Conservation (phyloP, 2,797 vertebrate genomes). For the Garrulus glandarius region DNA sequence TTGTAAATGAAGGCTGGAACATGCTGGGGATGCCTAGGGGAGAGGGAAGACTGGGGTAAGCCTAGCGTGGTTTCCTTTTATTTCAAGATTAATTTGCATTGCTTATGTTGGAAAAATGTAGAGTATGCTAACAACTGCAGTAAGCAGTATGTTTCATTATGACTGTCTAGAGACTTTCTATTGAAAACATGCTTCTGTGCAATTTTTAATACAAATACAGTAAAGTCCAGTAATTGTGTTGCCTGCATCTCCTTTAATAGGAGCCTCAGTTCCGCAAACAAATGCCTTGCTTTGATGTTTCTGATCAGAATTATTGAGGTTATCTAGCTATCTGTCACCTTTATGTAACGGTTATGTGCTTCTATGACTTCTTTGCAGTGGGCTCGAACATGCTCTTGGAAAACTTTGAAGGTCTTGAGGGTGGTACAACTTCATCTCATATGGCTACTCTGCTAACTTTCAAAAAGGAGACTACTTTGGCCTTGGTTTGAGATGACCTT, state of each 20-base stretch:
- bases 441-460: not conserved
- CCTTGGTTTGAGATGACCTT: not conserved
- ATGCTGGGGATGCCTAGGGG: not conserved
- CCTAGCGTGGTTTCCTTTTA: not conserved
- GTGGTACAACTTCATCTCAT: not conserved
- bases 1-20: not conserved
- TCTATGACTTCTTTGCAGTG: not conserved
- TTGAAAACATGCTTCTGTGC: not conserved
- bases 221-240: not conserved
- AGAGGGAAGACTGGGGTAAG: not conserved
- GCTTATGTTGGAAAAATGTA: not conserved
- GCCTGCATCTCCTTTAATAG: not conserved
- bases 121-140: not conserved
- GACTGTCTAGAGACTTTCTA: not conserved
- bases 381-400: not conserved
- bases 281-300: not conserved
- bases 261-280: not conserved
- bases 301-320: not conserved
- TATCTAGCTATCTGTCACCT: not conserved
- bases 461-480: not conserved
- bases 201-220: not conserved
- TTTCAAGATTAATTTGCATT: not conserved
- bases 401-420: not conserved
- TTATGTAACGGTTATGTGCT: accelerated
- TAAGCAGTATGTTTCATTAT: not conserved